Percentiles rank a stretch among this genome's conserved stretches.
Conservation (phyloP, 2,888 invertebrate species). For the Deroplatys truncata region DNA sequence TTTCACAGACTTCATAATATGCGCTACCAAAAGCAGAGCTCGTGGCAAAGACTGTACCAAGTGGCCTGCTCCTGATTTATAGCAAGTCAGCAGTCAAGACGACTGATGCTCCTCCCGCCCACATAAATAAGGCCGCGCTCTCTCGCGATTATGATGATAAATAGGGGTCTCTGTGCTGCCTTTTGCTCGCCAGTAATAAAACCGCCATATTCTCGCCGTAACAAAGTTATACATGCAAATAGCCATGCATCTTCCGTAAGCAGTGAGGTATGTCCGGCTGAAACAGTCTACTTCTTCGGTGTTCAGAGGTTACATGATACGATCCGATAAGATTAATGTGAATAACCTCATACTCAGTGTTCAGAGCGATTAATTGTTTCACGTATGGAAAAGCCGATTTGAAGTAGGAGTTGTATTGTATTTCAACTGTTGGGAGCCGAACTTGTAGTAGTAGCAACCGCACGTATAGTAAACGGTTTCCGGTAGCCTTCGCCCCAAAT, state of each 20-base stretch:
- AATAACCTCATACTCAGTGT: too few species aligned
- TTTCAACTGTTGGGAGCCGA: too few species aligned
- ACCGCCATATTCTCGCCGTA: background rate
- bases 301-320: too few species aligned
- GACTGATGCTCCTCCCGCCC: conserved; percentile 8
- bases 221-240: background rate
- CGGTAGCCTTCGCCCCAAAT: too few species aligned
- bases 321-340: too few species aligned
- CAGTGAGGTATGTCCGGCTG: background rate
- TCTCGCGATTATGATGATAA: conserved; percentile 7
- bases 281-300: background rate
- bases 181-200: background rate
- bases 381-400: too few species aligned
- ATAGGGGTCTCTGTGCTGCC: background rate
- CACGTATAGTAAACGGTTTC: too few species aligned
- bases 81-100: conserved; percentile 13
- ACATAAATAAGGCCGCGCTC: conserved; percentile 6
- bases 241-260: background rate
- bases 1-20: too few species aligned
- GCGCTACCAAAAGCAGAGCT: too few species aligned
- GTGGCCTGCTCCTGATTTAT: conserved; percentile 7
- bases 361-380: too few species aligned
- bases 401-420: too few species aligned
- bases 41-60: background rate
- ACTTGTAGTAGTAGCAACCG: too few species aligned